Evolutionary conservation across 2,113 vertebrate genomes (phyloP).

Genomic region (Muntiacus reevesi): DNA sequence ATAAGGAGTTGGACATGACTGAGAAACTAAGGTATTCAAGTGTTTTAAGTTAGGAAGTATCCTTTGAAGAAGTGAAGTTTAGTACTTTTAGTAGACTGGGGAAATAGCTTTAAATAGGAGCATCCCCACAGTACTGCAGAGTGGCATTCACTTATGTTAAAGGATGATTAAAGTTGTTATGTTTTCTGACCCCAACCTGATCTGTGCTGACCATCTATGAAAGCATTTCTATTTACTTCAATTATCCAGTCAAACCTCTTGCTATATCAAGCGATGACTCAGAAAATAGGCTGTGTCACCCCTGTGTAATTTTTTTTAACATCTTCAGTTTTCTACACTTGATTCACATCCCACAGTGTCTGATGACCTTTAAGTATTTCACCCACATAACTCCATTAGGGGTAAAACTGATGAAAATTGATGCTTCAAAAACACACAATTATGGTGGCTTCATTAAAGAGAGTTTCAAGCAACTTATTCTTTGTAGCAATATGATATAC

Average conservation of each 20-base stretch:
- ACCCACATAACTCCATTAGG: conserved; percentile 65
- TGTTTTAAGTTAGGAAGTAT: background rate
- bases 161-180: background rate
- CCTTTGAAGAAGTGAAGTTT: background rate
- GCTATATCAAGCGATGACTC: conserved; percentile 58
- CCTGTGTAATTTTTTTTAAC: conserved; percentile 63
- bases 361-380: conserved; percentile 76
- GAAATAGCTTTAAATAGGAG: background rate
- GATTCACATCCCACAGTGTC: conserved; percentile 29
- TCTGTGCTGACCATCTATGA: conserved; percentile 15
- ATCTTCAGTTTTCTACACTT: conserved; percentile 55
- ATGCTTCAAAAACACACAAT: conserved; percentile 79
- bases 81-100: background rate
- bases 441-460: conserved; percentile 74
- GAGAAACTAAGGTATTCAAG: background rate
- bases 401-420: conserved; percentile 75
- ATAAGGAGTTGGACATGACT: background rate
- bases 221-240: conserved; percentile 42
- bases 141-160: background rate
- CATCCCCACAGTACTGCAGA: background rate
- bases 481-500: conserved; percentile 71
- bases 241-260: conserved; percentile 53
- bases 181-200: conserved; percentile 15
- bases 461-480: conserved; percentile 69
- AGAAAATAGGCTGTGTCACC: conserved; percentile 56